Evolutionary conservation across 1,140 invertebrate genomes (phyloP).

Genomic region (Trachymyrmex septentrionalis): DNA sequence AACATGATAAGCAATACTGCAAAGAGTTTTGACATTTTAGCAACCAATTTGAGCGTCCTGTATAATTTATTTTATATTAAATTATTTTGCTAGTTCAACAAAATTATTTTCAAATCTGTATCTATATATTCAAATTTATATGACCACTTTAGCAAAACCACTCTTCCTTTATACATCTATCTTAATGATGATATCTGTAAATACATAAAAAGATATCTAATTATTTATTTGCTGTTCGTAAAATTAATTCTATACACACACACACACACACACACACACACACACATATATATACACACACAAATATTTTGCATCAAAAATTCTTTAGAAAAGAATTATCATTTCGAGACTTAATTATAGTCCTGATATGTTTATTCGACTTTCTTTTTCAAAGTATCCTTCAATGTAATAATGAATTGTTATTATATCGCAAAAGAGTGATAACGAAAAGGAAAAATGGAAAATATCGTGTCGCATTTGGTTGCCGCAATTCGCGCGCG

Average conservation of each 20-base stretch:
- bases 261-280: too few species aligned
- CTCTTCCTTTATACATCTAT: too few species aligned
- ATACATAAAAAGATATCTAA: background rate
- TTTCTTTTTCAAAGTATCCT: background rate
- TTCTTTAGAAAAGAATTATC: background rate
- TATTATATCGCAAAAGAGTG: too few species aligned
- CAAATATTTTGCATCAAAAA: background rate
- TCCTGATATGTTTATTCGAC: background rate
- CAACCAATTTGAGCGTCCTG: too few species aligned
- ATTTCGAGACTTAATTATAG: background rate
- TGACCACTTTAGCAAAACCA: too few species aligned
- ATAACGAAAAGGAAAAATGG: slow-evolving; percentile 7
- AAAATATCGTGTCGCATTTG: slow-evolving; percentile 8
- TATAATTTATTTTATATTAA: too few species aligned
- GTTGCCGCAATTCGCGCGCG: slow-evolving; percentile 24
- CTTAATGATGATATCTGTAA: background rate
- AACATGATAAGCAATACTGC: too few species aligned
- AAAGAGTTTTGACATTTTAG: too few species aligned
- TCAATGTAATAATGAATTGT: background rate
- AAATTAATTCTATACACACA: background rate
- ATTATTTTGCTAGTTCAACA: too few species aligned
- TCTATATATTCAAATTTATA: too few species aligned
- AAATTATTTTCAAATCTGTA: too few species aligned
- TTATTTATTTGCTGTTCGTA: background rate
- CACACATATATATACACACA: too few species aligned